Conservation (phyloP, 2,888 invertebrate species). For the Orthosia gracilis region DNA sequence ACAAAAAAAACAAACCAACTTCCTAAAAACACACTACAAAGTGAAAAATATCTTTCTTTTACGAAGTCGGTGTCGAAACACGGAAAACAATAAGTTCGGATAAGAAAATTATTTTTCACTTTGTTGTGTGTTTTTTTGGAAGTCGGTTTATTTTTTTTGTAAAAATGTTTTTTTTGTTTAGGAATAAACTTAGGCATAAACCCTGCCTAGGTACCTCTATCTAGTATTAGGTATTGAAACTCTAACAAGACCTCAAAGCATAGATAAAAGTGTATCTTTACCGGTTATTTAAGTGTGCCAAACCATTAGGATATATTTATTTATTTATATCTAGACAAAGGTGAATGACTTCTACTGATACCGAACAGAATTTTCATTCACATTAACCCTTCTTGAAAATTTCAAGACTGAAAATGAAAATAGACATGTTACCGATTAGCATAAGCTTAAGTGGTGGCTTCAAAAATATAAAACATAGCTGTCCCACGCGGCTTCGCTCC, state of each 20-base stretch:
- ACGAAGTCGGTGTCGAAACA: no score
- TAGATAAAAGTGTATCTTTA: constrained; percentile 2
- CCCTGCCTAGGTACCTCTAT: background rate
- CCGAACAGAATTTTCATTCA: background rate
- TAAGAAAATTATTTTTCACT: no score
- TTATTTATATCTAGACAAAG: background rate
- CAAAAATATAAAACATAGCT: no score
- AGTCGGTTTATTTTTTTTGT: no score
- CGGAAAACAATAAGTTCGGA: no score
- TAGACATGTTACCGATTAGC: background rate
- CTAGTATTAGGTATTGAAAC: background rate
- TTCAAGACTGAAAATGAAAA: background rate
- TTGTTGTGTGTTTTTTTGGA: no score
- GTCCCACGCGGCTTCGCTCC: no score
- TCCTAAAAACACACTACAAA: no score
- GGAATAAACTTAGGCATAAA: background rate
- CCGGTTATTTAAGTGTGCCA: constrained; percentile 10
- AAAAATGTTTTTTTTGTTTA: no score
- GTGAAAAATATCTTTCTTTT: no score
- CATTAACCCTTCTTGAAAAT: background rate
- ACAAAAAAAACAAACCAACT: no score
- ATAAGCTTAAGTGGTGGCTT: no score
- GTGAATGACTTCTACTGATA: background rate
- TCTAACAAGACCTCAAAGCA: constrained; percentile 19
- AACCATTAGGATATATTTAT: background rate